These are phyloP conservation scores for Sturmia bella DNA, from an alignment of 2,888 invertebrate species.

Conservation along the genomic window DNA sequence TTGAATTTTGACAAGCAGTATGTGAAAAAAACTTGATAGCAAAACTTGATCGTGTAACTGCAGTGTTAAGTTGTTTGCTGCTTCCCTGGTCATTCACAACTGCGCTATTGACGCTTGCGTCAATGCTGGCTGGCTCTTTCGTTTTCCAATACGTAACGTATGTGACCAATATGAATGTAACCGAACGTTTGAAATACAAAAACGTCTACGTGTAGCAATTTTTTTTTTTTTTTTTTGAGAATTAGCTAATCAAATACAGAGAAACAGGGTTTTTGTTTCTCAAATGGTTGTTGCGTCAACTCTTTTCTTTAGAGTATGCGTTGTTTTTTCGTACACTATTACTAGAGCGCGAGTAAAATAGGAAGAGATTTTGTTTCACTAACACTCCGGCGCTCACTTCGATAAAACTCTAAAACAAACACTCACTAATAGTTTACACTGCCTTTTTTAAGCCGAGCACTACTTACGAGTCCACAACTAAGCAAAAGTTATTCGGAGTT, in stretches of 20 bases:
- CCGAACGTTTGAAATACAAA: conserved; percentile 36
- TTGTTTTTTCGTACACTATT: not conserved
- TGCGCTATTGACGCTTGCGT: conserved; percentile 52
- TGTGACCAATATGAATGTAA: conserved; percentile 2
- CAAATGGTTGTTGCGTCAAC: conserved; percentile 8
- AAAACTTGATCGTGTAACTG: too few relatives aligned
- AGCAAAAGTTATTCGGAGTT: conserved; percentile 72
- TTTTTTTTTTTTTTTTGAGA: conserved; percentile 16
- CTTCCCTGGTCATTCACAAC: not conserved
- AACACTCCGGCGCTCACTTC: conserved; percentile 46
- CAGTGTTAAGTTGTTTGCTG: not conserved
- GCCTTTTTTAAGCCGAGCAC: conserved; percentile 61
- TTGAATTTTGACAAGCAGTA: too few relatives aligned
- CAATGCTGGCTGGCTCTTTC: conserved; percentile 18
- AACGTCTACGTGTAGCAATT: conserved; percentile 25
- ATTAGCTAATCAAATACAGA: not conserved
- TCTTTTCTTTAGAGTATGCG: too few relatives aligned
- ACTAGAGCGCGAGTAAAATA: conserved; percentile 1
- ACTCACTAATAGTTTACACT: conserved; percentile 44
- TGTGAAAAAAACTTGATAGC: too few relatives aligned
- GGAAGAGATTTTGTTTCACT: conserved; percentile 20
- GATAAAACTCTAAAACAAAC: conserved; percentile 12
- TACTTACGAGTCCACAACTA: conserved; percentile 71
- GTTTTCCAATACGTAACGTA: conserved; percentile 17
- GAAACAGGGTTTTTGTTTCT: conserved; percentile 8